phyloP scores from a whole-genome alignment of 1,140 invertebrate species.

The Rhizoglyphus robini region DNA sequence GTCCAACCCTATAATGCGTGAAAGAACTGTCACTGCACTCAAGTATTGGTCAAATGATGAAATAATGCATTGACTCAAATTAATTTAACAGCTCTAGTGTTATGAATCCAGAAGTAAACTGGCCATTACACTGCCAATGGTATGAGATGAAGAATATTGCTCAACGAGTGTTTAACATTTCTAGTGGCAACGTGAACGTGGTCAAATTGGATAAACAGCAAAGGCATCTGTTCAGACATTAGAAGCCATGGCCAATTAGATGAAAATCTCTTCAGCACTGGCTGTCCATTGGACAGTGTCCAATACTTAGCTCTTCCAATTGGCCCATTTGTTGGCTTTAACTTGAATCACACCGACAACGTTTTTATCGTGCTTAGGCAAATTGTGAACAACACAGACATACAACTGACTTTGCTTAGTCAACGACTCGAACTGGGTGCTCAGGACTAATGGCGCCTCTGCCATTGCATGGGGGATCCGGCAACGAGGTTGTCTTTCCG shows the following conservation, averaged over 20 bases:
- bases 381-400: not conserved
- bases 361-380: not conserved
- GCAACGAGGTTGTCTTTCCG: not conserved
- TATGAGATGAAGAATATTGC: not conserved
- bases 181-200: not conserved
- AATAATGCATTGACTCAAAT: too few species aligned
- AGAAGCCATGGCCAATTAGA: not conserved
- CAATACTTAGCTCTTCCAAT: not conserved
- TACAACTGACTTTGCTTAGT: not conserved
- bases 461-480: slow-evolving; percentile 4
- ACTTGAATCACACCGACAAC: not conserved
- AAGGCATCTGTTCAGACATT: not conserved
- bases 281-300: too few species aligned
- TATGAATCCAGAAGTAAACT: too few species aligned
- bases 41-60: too few species aligned
- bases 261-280: not conserved
- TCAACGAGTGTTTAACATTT: not conserved
- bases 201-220: not conserved
- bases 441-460: not conserved
- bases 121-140: too few species aligned
- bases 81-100: too few species aligned
- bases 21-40: too few species aligned
- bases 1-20: too few species aligned
- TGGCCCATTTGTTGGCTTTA: slow-evolving; percentile 1
- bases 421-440: not conserved